A percentile compares a stretch with the other conserved stretches of the same genome.
phyloP scores from a whole-genome alignment of 2,888 invertebrate species.

The Orchesella flavescens region DNA sequence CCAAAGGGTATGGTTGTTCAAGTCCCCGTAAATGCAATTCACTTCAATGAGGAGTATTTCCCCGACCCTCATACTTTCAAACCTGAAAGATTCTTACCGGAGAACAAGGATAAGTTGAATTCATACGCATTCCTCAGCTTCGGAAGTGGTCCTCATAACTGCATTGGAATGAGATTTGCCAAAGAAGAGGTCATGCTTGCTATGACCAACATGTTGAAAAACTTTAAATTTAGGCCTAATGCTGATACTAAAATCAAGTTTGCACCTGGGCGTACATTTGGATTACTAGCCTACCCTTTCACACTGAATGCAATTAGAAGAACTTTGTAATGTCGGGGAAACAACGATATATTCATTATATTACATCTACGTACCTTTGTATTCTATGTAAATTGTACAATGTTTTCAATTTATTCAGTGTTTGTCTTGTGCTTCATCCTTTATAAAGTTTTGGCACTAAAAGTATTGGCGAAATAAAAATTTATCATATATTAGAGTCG shows the following conservation, averaged over 20 bases:
- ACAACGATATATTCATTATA: too few relatives aligned
- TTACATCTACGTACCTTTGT: too few relatives aligned
- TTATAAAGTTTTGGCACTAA: too few relatives aligned
- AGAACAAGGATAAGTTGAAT: slow-evolving; percentile 64
- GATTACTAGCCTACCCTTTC: slow-evolving; percentile 42
- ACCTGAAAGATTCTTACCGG: slow-evolving; percentile 65
- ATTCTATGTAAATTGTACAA: too few relatives aligned
- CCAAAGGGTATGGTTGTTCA: slow-evolving; percentile 47
- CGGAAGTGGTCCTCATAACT: slow-evolving; percentile 57
- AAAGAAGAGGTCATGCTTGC: slow-evolving; percentile 62
- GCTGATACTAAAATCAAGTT: slow-evolving; percentile 46
- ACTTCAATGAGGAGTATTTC: slow-evolving; percentile 59
- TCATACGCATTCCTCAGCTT: slow-evolving; percentile 64
- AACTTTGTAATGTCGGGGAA: too few relatives aligned
- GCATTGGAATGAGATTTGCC: slow-evolving; percentile 67
- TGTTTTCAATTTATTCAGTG: too few relatives aligned
- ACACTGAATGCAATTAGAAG: slow-evolving; percentile 35
- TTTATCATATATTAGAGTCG: too few relatives aligned
- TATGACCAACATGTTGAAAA: slow-evolving; percentile 59
- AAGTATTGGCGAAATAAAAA: too few relatives aligned
- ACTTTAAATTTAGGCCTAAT: slow-evolving; percentile 55
- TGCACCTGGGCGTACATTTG: slow-evolving; percentile 56
- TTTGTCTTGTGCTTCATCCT: too few relatives aligned
- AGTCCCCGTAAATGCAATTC: slow-evolving; percentile 48
- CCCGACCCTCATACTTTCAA: slow-evolving; percentile 52